phyloP scores from a whole-genome alignment of 2,888 invertebrate genomes.

The Rhamnusium bicolor region DNA sequence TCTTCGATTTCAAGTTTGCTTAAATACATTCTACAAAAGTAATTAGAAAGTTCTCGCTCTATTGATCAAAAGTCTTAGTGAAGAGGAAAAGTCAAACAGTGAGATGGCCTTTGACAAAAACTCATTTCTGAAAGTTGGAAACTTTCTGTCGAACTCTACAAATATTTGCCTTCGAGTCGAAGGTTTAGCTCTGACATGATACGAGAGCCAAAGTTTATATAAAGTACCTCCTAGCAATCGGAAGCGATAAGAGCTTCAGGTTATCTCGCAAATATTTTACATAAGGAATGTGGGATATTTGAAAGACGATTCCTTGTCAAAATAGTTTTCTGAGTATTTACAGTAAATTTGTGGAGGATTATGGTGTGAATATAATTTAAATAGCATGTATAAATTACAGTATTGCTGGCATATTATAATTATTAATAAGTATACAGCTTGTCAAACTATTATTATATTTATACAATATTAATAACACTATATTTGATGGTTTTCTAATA shows the following conservation, averaged over 20 bases:
- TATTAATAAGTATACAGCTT: background rate
- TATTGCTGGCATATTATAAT: background rate
- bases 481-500: too few species aligned
- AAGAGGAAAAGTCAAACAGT: conserved; percentile 53
- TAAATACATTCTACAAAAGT: conserved; percentile 48
- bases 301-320: conserved; percentile 26
- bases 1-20: conserved; percentile 17
- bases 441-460: too few species aligned
- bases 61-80: conserved; percentile 60
- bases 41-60: conserved; percentile 59
- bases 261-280: conserved; percentile 49
- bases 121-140: conserved; percentile 58
- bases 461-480: too few species aligned
- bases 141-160: conserved; percentile 54
- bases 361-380: background rate
- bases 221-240: conserved; percentile 51
- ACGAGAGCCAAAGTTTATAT: conserved; percentile 43
- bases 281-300: conserved; percentile 48
- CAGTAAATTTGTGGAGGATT: background rate
- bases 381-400: background rate
- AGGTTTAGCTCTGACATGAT: conserved; percentile 19
- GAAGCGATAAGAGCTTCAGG: conserved; percentile 50
- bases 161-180: conserved; percentile 39
- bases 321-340: conserved; percentile 14
- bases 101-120: conserved; percentile 59